phyloP scores from a whole-genome alignment of 2,888 invertebrate species.

The Xylota sylvarum region DNA sequence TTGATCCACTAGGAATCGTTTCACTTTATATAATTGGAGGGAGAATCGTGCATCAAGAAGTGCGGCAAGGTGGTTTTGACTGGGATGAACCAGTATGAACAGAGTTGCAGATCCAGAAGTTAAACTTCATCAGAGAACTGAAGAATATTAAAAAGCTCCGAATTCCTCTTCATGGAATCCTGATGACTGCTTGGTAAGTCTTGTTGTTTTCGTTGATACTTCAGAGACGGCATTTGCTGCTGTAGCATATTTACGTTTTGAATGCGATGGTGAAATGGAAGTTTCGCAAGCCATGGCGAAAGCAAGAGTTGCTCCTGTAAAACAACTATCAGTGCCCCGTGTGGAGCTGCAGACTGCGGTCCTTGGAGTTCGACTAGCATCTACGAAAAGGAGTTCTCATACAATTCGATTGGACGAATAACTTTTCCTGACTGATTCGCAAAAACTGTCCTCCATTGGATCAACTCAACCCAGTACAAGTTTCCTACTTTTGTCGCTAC shows the following conservation, averaged over 20 bases:
- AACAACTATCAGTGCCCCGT: not conserved
- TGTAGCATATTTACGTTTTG: conserved; percentile 5
- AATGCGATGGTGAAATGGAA: no score
- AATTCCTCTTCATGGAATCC: not conserved
- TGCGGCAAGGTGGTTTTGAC: not conserved
- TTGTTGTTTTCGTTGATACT: conserved; percentile 16
- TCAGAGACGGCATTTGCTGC: conserved; percentile 22
- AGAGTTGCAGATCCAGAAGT: not conserved
- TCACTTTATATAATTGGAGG: not conserved
- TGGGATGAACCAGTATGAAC: not conserved
- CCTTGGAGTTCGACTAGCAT: conserved; percentile 2
- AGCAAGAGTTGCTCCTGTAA: conserved; percentile 14
- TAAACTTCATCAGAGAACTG: no score
- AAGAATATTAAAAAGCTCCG: not conserved
- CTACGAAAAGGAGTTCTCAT: not conserved
- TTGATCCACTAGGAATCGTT: conserved; percentile 28
- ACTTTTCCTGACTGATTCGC: conserved; percentile 1
- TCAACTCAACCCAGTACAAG: conserved; percentile 1
- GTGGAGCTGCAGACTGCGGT: conserved; percentile 20
- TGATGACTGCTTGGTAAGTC: conserved; percentile 14
- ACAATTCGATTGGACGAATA: conserved; percentile 2
- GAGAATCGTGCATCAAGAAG: not conserved
- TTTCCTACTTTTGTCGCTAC: conserved; percentile 33
- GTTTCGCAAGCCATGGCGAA: conserved; percentile 7
- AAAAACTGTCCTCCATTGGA: conserved; percentile 13